Conservation (phyloP, 37 sponge, comb jelly and placozoan species). For the Petrosia ficiformis region DNA sequence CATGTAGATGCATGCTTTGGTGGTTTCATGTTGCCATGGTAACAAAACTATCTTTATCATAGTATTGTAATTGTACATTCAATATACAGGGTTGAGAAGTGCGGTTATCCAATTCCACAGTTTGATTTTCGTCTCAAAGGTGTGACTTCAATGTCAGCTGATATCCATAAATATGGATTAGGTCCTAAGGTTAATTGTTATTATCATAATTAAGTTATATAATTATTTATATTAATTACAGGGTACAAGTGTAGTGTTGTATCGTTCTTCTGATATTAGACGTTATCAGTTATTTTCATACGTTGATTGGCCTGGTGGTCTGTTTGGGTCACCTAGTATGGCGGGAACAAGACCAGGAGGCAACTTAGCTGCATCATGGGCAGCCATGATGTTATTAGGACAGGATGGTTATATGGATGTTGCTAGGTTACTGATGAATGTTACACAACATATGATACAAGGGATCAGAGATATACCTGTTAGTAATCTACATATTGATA, state of each 20-base stretch:
- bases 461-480: slow-evolving; percentile 37
- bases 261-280: slow-evolving; percentile 49
- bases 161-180: slow-evolving; percentile 89
- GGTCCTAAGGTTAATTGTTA: slow-evolving; percentile 71
- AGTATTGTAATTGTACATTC: background rate
- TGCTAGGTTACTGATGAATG: slow-evolving; percentile 68
- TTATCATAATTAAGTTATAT: background rate
- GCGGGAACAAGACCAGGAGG: slow-evolving; percentile 86
- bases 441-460: slow-evolving; percentile 35
- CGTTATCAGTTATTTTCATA: slow-evolving; percentile 76
- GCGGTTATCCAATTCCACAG: slow-evolving; percentile 60
- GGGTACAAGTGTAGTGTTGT: slow-evolving; percentile 85
- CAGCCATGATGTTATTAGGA: slow-evolving; percentile 67
- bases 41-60: slow-evolving; percentile 3
- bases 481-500: background rate
- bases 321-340: slow-evolving; percentile 86
- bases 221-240: slow-evolving; percentile 6
- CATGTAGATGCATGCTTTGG: slow-evolving; percentile 95
- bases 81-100: slow-evolving; percentile 76
- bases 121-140: slow-evolving; percentile 85
- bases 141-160: slow-evolving; percentile 91
- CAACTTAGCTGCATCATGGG: slow-evolving; percentile 82
- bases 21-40: slow-evolving; percentile 93
- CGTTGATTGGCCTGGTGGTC: slow-evolving; percentile 85
- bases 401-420: slow-evolving; percentile 76